Evolutionary conservation across 2,888 invertebrate genomes (phyloP).

Genomic region (Parapristionchus giblindavisi): DNA sequence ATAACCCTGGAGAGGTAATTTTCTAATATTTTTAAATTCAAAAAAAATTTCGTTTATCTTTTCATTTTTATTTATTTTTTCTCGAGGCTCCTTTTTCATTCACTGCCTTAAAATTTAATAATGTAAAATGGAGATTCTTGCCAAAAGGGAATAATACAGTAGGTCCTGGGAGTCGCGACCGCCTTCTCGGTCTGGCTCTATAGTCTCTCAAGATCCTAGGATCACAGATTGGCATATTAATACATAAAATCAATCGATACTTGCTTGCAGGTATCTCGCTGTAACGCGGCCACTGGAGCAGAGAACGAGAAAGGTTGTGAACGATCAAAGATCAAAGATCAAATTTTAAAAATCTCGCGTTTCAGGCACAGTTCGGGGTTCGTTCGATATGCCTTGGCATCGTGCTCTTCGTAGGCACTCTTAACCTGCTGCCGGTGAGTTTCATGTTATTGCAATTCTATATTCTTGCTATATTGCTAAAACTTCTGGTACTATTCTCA

Average conservation of each 20-base stretch:
- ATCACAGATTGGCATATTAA: no score
- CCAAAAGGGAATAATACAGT: no score
- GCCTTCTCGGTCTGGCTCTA: no score
- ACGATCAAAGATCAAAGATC: background rate
- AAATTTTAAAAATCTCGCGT: background rate
- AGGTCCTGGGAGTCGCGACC: no score
- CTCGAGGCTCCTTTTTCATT: background rate
- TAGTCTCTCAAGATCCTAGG: no score
- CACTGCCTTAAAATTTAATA: no score
- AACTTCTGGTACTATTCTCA: no score
- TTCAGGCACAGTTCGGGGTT: constrained; percentile 63
- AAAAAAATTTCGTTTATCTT: background rate
- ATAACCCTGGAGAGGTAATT: constrained; percentile 66
- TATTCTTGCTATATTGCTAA: no score
- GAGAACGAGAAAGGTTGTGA: constrained; percentile 54
- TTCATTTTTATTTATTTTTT: background rate
- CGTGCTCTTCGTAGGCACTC: constrained; percentile 45
- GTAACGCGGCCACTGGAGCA: constrained; percentile 67
- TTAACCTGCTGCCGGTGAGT: constrained; percentile 49
- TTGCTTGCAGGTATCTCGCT: constrained; percentile 59
- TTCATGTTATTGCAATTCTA: no score
- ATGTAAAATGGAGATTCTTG: no score
- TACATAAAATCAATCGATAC: background rate
- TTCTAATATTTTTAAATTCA: background rate
- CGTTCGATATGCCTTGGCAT: constrained; percentile 61